Percentiles rank a stretch among this genome's conserved stretches.
phyloP scores from a whole-genome alignment of 2,797 vertebrate genomes.

The Sus cebifrons region DNA sequence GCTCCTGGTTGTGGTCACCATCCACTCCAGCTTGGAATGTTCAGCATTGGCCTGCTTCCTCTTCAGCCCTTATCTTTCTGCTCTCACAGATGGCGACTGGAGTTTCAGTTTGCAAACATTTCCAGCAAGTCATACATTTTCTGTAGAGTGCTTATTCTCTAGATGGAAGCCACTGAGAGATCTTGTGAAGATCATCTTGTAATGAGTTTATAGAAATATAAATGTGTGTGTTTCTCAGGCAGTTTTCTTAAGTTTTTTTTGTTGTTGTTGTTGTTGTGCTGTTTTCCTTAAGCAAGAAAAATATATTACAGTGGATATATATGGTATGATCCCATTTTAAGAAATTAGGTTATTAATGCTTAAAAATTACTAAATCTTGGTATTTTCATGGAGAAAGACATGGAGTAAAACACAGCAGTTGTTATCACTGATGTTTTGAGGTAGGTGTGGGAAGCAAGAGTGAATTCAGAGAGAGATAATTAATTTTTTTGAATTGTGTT shows the following conservation, averaged over 20 bases:
- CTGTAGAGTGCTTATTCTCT: background rate
- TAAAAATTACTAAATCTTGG: background rate
- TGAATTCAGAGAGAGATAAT: background rate
- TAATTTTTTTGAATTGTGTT: background rate
- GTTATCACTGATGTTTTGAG: background rate
- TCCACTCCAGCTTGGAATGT: background rate
- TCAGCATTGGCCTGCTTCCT: background rate
- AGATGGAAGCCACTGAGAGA: background rate
- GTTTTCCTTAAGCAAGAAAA: slow-evolving; percentile 46
- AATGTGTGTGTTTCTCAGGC: slow-evolving; percentile 21
- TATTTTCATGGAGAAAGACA: slow-evolving; percentile 24
- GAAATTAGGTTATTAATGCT: slow-evolving; percentile 30
- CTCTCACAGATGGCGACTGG: background rate
- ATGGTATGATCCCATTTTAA: background rate
- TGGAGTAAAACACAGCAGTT: background rate
- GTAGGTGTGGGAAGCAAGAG: background rate
- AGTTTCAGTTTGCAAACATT: slow-evolving; percentile 40
- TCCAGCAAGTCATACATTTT: slow-evolving; percentile 46
- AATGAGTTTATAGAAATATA: slow-evolving; percentile 48
- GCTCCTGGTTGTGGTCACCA: background rate
- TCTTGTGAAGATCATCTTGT: background rate
- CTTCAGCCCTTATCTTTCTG: background rate
- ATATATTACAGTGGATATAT: background rate
- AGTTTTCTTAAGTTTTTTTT: slow-evolving; percentile 29
- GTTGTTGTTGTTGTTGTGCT: background rate